Evolutionary conservation across 2,888 invertebrate genomes (phyloP).

Genomic region (Parelbella ahira): DNA sequence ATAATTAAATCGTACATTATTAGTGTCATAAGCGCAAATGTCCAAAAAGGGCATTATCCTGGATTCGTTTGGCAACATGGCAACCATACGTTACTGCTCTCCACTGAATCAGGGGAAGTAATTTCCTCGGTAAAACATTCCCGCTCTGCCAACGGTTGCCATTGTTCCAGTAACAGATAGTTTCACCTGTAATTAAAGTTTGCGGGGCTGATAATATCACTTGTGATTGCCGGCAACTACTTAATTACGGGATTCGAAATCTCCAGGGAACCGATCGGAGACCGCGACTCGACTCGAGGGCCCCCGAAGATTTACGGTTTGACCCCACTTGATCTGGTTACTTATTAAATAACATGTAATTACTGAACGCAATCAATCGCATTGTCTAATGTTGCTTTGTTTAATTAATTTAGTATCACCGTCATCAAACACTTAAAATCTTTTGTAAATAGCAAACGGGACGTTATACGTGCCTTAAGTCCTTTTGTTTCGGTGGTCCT

Average conservation of each 20-base stretch:
- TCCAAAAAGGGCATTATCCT: no score
- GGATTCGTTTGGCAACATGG: not conserved
- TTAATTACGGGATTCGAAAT: slow-evolving; percentile 55
- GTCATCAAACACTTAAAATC: no score
- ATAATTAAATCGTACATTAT: no score
- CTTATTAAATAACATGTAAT: slow-evolving; percentile 42
- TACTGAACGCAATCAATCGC: slow-evolving; percentile 37
- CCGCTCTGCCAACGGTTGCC: slow-evolving; percentile 20
- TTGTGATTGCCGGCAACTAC: slow-evolving; percentile 57
- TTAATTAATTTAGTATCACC: slow-evolving; percentile 42
- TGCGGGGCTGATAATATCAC: slow-evolving; percentile 54
- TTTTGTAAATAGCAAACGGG: no score
- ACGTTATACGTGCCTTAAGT: no score
- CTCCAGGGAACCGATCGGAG: slow-evolving; percentile 45
- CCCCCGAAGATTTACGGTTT: slow-evolving; percentile 60
- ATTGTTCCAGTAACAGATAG: slow-evolving; percentile 28
- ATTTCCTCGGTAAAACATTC: slow-evolving; percentile 25
- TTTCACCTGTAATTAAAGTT: slow-evolving; percentile 58
- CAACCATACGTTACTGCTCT: slow-evolving; percentile 8
- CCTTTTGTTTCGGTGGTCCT: no score
- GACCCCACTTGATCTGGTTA: slow-evolving; percentile 55
- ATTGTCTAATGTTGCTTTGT: slow-evolving; percentile 28
- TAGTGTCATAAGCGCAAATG: no score
- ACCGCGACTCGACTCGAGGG: slow-evolving; percentile 37
- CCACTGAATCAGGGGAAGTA: slow-evolving; percentile 22